These are phyloP conservation scores for Drosophila nasuta DNA, from an alignment of 1,140 invertebrate species.

Conservation along the genomic window DNA sequence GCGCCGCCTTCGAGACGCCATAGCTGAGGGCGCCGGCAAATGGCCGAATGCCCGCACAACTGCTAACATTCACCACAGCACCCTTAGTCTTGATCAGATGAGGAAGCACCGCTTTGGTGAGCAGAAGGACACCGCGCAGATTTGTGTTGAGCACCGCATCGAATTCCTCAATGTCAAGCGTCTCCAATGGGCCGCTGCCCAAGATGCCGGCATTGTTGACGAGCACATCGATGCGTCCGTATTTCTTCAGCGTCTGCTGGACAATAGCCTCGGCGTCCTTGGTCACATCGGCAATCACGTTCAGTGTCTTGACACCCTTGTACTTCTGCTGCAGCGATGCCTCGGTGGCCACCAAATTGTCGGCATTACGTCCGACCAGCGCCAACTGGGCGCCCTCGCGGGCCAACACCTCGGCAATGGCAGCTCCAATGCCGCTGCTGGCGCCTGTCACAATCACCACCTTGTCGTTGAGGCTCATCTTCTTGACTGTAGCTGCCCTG, in stretches of 20 bases:
- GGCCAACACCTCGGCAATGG: conserved; percentile 91
- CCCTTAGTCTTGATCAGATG: conserved; percentile 93
- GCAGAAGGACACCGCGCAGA: conserved; percentile 92
- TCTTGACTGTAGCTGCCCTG: conserved; percentile 44
- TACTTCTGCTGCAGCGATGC: conserved; percentile 85
- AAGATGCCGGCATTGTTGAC: conserved; percentile 96
- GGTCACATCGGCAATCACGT: conserved; percentile 88
- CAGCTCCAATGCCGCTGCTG: conserved; percentile 94
- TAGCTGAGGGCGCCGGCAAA: conserved; percentile 92
- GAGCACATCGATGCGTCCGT: conserved; percentile 91
- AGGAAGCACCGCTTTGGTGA: conserved; percentile 93
- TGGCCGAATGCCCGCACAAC: conserved; percentile 93
- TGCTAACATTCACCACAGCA: conserved; percentile 96
- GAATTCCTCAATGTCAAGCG: conserved; percentile 91
- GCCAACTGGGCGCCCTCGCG: conserved; percentile 89
- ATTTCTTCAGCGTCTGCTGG: conserved; percentile 89
- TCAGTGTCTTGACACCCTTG: conserved; percentile 38
- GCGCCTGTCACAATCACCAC: conserved; percentile 92
- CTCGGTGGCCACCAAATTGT: conserved; percentile 86
- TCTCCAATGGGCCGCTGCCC: conserved; percentile 88
- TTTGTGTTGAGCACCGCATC: conserved; percentile 94
- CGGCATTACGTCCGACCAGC: conserved; percentile 91
- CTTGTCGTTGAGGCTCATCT: conserved; percentile 86
- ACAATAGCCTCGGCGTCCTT: conserved; percentile 91
- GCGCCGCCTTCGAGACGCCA: conserved; percentile 94